phyloP scores from a whole-genome alignment of 2,888 invertebrate genomes.

The Noctua comes region DNA sequence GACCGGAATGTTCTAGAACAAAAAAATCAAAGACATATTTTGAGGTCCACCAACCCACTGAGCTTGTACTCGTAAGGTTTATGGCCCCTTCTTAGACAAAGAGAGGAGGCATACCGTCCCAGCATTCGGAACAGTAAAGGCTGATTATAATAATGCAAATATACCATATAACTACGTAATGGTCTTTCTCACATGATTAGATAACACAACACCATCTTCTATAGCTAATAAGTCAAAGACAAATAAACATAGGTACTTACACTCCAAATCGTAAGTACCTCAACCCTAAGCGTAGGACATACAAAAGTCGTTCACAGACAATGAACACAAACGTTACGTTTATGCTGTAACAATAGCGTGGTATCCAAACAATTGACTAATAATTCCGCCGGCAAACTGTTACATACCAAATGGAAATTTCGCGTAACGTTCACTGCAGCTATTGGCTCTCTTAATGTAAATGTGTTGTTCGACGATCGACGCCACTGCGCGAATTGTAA shows the following conservation, averaged over 20 bases:
- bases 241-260: constrained; percentile 2
- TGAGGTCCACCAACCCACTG: neutral
- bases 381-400: constrained; percentile 81
- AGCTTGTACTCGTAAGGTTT: neutral
- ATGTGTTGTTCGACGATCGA: constrained; percentile 75
- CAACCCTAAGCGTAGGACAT: constrained; percentile 64
- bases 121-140: neutral
- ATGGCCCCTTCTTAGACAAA: neutral
- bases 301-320: constrained; percentile 76
- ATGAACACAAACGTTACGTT: constrained; percentile 74
- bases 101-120: neutral
- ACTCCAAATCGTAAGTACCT: constrained; percentile 13
- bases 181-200: no score
- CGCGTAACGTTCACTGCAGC: constrained; percentile 74
- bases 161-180: no score
- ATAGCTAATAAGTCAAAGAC: neutral
- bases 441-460: constrained; percentile 81
- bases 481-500: constrained; percentile 36
- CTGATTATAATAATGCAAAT: neutral
- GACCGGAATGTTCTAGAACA: neutral
- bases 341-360: constrained; percentile 76
- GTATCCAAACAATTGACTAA: constrained; percentile 83
- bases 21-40: neutral
- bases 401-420: constrained; percentile 83
- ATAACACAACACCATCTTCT: neutral